Evolutionary conservation across 2,797 vertebrate species (phyloP).

Genomic region (Sylvilagus floridanus): DNA sequence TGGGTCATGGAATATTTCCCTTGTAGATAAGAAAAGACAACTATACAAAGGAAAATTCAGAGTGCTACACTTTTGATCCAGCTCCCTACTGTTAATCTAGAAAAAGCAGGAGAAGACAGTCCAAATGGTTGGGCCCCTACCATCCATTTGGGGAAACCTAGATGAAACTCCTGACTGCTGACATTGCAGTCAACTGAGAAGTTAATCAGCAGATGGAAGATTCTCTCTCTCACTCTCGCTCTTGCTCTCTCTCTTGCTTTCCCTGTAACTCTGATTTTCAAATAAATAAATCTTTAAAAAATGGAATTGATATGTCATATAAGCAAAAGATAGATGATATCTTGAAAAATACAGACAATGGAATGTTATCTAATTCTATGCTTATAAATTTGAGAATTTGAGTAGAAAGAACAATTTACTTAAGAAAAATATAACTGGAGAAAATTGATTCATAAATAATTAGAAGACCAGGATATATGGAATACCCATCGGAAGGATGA

Average conservation of each 20-base stretch:
- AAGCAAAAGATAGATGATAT: constrained; percentile 22
- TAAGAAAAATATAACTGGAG: neutral
- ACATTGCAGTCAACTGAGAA: too few species aligned
- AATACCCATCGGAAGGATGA: neutral
- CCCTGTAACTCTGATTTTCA: neutral
- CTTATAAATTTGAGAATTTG: constrained; percentile 45
- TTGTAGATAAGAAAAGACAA: neutral
- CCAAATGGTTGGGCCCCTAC: too few species aligned
- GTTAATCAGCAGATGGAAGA: too few species aligned
- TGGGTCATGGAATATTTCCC: neutral
- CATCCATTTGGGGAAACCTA: too few species aligned
- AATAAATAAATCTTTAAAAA: neutral
- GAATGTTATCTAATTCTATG: neutral
- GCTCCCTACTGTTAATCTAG: too few species aligned
- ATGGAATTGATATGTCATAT: neutral
- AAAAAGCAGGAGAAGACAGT: neutral
- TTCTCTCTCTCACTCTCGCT: too few species aligned
- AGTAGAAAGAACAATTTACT: neutral
- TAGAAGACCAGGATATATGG: neutral
- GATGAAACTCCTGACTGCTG: too few species aligned
- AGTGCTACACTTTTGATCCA: too few species aligned
- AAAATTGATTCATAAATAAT: constrained; percentile 12
- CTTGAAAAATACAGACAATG: neutral
- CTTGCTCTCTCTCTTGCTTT: too few species aligned
- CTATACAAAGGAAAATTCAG: constrained; percentile 15